A percentile compares a stretch with the other conserved stretches of the same genome.
These are phyloP conservation scores for Idaea biselata DNA, from an alignment of 2,888 invertebrate genomes.

Conservation along the genomic window DNA sequence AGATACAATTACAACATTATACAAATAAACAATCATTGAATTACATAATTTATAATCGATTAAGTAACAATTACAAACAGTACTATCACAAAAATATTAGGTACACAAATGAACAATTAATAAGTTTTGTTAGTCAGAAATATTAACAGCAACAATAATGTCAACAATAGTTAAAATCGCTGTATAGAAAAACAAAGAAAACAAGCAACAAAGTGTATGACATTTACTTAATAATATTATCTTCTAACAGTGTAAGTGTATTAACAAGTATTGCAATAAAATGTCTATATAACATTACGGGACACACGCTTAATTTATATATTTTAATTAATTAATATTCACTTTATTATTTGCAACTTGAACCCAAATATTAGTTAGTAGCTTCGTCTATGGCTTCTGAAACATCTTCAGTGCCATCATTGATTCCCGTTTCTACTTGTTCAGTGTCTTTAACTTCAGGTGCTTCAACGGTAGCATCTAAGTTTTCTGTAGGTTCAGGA, in stretches of 20 bases:
- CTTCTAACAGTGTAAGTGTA: background rate
- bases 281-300: background rate
- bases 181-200: background rate
- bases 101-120: background rate
- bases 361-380: background rate
- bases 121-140: background rate
- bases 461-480: background rate
- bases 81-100: background rate
- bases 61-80: background rate
- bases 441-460: background rate
- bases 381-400: background rate
- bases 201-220: background rate
- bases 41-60: constrained; percentile 20
- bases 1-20: constrained; percentile 31
- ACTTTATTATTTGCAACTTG: background rate
- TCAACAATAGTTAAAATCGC: background rate
- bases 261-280: constrained; percentile 14
- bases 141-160: background rate
- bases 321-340: background rate
- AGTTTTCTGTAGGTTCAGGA: background rate
- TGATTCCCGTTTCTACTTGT: background rate
- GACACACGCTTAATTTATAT: background rate
- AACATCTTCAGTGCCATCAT: background rate
- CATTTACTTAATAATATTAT: background rate
- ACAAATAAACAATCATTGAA: constrained; percentile 17